These are phyloP conservation scores for human DNA, from an alignment of 2,113 vertebrate genomes.

Conservation along the genomic window GRCh38 chr1:90793501-90794000, in stretches of 20 bases:
- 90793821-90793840: neutral
- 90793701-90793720: neutral
- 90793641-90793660: neutral
- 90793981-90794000: neutral
- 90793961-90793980: neutral
- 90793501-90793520: neutral
- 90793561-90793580: neutral
- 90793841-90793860: neutral
- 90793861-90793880: neutral
- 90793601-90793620: neutral
- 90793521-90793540: neutral
- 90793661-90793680: neutral
- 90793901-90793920: neutral
- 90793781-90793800: neutral
- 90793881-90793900: neutral
- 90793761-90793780: neutral
- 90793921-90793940: neutral
- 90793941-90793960: neutral
- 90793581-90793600: neutral
- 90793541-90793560: neutral
- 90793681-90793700: neutral
- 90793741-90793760: neutral
- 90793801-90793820: neutral
- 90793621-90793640: neutral
- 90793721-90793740: neutral